These are phyloP conservation scores for Gerris lacustris DNA, from an alignment of 2,888 invertebrate genomes.

Conservation along the genomic window DNA sequence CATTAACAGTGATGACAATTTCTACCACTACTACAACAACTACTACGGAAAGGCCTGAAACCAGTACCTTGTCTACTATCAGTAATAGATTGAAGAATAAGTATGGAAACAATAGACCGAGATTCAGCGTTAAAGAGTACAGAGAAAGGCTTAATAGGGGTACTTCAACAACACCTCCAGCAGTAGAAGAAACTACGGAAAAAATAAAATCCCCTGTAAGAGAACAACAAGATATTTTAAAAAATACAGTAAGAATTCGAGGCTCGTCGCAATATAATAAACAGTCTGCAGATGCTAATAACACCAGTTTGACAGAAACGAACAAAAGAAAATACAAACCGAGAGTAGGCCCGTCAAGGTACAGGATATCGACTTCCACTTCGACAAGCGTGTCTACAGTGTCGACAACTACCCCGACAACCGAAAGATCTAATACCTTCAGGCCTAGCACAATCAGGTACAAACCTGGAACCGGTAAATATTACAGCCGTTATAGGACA, in stretches of 20 bases:
- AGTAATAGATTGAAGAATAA: constrained; percentile 26
- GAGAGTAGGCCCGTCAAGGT: constrained; percentile 23
- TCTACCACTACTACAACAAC: background rate
- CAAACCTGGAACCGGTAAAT: constrained; percentile 32
- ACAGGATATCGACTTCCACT: constrained; percentile 27
- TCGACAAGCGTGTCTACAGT: constrained; percentile 22
- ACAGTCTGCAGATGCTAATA: constrained; percentile 38
- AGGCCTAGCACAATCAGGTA: constrained; percentile 25
- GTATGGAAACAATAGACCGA: constrained; percentile 41
- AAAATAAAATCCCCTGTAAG: constrained; percentile 36
- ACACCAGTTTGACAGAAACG: constrained; percentile 38
- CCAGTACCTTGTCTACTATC: constrained; percentile 6
- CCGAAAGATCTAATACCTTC: constrained; percentile 28
- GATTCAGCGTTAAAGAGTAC: constrained; percentile 66
- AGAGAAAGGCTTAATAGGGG: constrained; percentile 31
- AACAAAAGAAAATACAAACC: constrained; percentile 33
- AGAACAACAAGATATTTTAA: constrained; percentile 37
- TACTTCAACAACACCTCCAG: constrained; percentile 38
- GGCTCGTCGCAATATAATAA: constrained; percentile 39
- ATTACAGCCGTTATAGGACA: constrained; percentile 32
- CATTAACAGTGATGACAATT: background rate
- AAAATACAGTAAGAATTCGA: constrained; percentile 35
- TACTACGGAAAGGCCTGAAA: constrained; percentile 16
- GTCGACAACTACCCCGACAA: constrained; percentile 27
- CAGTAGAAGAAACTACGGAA: constrained; percentile 25